Base-by-base conservation (phyloP, 1,140 invertebrate species). In the Drosophila miranda region DNA sequence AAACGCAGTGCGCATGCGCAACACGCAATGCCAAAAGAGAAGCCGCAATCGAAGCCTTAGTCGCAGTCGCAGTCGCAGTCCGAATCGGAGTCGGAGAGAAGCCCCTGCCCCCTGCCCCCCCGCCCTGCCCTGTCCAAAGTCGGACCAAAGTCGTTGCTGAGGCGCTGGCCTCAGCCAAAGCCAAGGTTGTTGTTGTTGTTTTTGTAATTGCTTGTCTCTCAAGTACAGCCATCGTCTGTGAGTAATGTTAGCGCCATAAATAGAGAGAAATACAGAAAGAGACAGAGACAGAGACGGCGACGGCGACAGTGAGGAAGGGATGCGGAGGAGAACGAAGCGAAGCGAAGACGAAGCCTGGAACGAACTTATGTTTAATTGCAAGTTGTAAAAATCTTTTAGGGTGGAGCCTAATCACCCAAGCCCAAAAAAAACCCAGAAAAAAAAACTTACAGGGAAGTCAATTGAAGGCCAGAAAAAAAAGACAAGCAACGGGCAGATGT, bases 231-330 rank as follows among this genome's bases (percentile, higher is more conserved):
- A 57, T 21, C 59, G 58, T 63, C 56, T 70, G 66, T 64, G 69
- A 67, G 53, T 75, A 59, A 75, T 75, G 72, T 75, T 75, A 75
- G 72, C 71, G 72, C 72, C 72, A 75, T 75, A 75, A 75, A 75
- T 75, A 75, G 61, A 43, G 48, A 54, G 42, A 52, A 55, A 42
- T 30, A 70, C 30, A 34, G 51, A 23, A 51, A 28, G 69, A 50
- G 34, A 38, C 11, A 3, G 34, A 2, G 16, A 14, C 4, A 43
- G 26, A 8, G 14, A 26, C 41, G 2, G 23, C 5, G 23, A 23
- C 7, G 21, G 26, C 6, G 14, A 26, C 52, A n/a, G 23, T 13
- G 23, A n/a, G 43, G 5, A 4, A 26, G 23, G 23, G 16, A 4
- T 8, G 19, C 14, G 19, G 11, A 19, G 21, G 34, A 1, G n/a